phyloP scores from a whole-genome alignment of 64 coral and sea anemone species.

The Stichodactyla mertensii region DNA sequence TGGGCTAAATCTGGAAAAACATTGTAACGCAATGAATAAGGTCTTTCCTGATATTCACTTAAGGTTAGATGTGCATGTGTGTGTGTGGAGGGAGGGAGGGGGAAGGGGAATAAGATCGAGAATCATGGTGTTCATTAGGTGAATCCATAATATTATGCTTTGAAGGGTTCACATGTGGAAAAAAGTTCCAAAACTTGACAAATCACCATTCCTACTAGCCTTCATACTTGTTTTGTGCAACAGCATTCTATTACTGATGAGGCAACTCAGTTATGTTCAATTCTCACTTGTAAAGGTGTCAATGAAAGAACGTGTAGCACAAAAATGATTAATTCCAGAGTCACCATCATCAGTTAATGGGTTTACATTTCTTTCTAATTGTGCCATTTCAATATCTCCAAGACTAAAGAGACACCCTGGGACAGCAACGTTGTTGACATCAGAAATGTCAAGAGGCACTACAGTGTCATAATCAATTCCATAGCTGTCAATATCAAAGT shows the following conservation, averaged over 20 bases:
- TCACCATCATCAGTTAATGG: slow-evolving; percentile 47
- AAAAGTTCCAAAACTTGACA: no score
- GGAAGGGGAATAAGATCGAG: no score
- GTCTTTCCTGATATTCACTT: no score
- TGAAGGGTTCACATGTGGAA: no score
- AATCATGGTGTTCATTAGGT: no score
- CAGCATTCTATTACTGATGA: neutral
- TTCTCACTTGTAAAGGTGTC: neutral
- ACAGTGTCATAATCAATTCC: slow-evolving; percentile 5
- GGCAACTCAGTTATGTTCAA: neutral
- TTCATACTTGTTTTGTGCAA: no score
- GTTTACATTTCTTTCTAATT: neutral
- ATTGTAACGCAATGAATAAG: no score
- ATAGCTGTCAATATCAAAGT: slow-evolving; percentile 17
- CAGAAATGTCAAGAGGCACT: slow-evolving; percentile 1
- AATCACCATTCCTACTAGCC: no score
- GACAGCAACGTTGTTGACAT: slow-evolving; percentile 14
- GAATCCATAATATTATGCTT: no score
- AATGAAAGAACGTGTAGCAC: neutral
- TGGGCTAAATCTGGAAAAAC: no score
- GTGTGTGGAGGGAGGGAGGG: no score
- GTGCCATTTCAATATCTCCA: neutral
- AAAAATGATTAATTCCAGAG: slow-evolving; percentile 37
- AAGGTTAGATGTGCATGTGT: no score
- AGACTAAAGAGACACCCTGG: slow-evolving; percentile 15